Conservation (phyloP, 1,140 invertebrate species). For the Bombus difficillimus region DNA sequence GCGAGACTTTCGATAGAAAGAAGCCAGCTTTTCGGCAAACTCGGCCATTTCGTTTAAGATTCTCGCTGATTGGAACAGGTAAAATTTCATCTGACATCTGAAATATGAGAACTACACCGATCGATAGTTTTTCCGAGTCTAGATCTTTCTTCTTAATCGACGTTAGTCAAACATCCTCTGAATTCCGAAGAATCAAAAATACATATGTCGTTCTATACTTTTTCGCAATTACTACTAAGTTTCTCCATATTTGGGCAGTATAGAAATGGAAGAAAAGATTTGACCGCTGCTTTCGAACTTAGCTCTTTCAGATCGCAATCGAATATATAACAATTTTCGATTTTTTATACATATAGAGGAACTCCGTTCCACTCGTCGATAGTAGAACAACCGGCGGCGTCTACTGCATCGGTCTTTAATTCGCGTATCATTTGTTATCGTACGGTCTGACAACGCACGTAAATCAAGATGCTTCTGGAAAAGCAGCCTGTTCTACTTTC, state of each 20-base stretch:
- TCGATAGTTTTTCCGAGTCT: neutral
- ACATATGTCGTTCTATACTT: neutral
- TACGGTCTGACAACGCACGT: neutral
- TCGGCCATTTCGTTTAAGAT: neutral
- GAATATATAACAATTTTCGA: neutral
- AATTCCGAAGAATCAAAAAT: too few species aligned
- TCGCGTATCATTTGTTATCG: slow-evolving; percentile 9
- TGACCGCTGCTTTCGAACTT: neutral
- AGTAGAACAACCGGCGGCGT: neutral
- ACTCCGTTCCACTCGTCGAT: neutral
- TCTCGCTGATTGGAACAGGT: neutral
- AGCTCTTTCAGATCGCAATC: neutral
- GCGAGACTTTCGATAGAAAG: neutral
- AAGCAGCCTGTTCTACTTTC: neutral
- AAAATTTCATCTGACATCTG: neutral
- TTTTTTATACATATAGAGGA: neutral
- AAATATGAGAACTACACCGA: neutral
- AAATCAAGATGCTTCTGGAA: neutral
- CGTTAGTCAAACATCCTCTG: neutral
- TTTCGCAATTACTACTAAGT: neutral
- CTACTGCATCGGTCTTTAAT: neutral
- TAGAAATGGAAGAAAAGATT: neutral
- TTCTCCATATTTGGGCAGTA: neutral
- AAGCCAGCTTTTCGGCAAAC: neutral
- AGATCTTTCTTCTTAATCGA: neutral